Conservation (phyloP, 1,140 invertebrate genomes). For the Himalopsyche phryganea region DNA sequence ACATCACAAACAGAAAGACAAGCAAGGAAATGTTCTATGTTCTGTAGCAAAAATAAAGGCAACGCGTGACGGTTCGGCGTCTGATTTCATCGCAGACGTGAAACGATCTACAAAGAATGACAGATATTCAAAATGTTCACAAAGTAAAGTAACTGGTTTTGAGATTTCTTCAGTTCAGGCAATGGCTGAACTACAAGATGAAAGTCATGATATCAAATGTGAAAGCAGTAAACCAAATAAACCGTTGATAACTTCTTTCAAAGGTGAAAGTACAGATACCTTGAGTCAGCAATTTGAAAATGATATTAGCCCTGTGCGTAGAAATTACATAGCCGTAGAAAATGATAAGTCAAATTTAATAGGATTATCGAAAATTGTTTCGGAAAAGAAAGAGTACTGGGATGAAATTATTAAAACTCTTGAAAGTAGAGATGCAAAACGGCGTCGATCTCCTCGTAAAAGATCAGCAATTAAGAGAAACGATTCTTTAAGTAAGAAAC, state of each 20-base stretch:
- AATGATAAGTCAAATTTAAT: too few species aligned
- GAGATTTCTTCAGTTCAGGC: constrained; percentile 54
- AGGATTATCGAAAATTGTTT: constrained; percentile 42
- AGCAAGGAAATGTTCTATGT: background rate
- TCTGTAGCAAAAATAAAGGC: constrained; percentile 2
- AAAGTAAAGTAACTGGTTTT: constrained; percentile 37
- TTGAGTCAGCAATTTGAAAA: constrained; percentile 1
- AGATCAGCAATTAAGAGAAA: constrained; percentile 41
- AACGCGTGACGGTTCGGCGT: constrained; percentile 48
- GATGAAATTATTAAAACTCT: constrained; percentile 49
- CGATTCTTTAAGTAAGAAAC: constrained; percentile 48
- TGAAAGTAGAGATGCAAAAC: constrained; percentile 39
- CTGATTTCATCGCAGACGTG: constrained; percentile 50
- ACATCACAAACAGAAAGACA: constrained; percentile 17
- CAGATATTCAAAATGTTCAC: background rate
- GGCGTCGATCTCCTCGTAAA: constrained; percentile 38
- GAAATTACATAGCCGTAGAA: background rate
- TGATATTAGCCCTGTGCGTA: background rate
- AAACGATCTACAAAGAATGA: constrained; percentile 36
- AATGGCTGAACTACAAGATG: constrained; percentile 51
- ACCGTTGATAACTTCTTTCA: background rate
- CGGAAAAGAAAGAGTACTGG: constrained; percentile 52
- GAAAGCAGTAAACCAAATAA: too few species aligned
- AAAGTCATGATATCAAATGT: constrained; percentile 43
- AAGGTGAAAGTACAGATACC: constrained; percentile 4